Evolutionary conservation across 2,888 invertebrate species (phyloP), one percentile per base, ranked within the genome.

Genomic region (Tachina grossa): DNA sequence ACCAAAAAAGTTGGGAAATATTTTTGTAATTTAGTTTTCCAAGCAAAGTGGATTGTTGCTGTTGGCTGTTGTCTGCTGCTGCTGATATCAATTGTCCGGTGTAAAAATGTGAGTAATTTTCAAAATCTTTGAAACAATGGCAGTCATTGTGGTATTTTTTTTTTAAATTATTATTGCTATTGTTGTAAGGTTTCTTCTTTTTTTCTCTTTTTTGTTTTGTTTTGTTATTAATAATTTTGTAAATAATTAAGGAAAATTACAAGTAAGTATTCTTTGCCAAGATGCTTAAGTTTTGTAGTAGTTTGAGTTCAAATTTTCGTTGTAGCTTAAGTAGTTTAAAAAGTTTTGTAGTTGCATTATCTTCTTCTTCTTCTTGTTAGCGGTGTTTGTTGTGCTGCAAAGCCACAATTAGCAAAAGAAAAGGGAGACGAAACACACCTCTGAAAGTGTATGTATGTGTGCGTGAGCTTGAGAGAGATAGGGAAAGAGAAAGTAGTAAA

Each of bases 41-140:
- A 31, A 31, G 6, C 0, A 19, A 51, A 81, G 74, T 51, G 51
- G 59, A 47, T 41, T 43, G n/a, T 31, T 55, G 49, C 61, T 39
- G 16, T 13, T 65, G 45, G 31, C 31, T 78, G 43, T 14, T 63
- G 11, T 2, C 13, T 31, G n/a, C 13, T 61, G 31, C 41, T 75
- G 3, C 16, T 81, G 61, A 53, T 72, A 61, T 76, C 69, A 85
- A 71, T 82, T 79, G 74, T 79, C 75, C 75, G 66, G 74, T 55
- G 39, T 47, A 79, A 71, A 82, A 79, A 68, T 79, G 71, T 61
- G 49, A 71, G 51, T 69, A 75, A 57, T 65, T 82, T 71, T 77
- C 53, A 78, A 71, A 79, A 69, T 78, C 69, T 71, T 75, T 71
- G 47, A 75, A 71, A 76, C 82, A 76, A 85, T 82, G 79, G 79